phyloP scores from a whole-genome alignment of 1,140 invertebrate species.

The Anadara kagoshimensis region DNA sequence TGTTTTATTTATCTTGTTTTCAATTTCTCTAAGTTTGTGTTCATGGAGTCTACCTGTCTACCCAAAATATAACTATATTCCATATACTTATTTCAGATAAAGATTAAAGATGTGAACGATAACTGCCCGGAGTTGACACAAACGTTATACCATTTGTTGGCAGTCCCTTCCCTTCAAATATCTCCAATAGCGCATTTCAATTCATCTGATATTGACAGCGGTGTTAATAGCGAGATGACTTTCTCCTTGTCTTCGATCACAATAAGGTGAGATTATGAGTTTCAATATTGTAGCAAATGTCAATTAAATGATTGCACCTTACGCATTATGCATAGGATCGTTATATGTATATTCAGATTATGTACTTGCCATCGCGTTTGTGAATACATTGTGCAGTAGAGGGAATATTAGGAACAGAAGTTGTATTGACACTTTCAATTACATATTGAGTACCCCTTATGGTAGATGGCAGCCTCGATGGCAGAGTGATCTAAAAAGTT shows the following conservation, averaged over 20 bases:
- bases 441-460: too few species aligned
- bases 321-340: neutral
- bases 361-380: too few species aligned
- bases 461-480: too few species aligned
- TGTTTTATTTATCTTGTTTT: neutral
- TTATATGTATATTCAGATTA: neutral
- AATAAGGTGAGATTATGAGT: constrained; percentile 40
- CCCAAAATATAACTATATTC: neutral
- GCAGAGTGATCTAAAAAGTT: too few species aligned
- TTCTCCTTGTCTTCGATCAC: constrained; percentile 37
- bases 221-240: constrained; percentile 37
- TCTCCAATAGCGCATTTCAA: constrained; percentile 36
- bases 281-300: neutral
- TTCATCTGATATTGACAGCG: constrained; percentile 47
- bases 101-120: constrained; percentile 54
- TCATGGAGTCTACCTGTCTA: neutral
- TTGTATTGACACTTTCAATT: too few species aligned
- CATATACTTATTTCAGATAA: constrained; percentile 37
- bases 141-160: constrained; percentile 23
- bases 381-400: too few species aligned
- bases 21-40: neutral
- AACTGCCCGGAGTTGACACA: constrained; percentile 53
- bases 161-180: constrained; percentile 44
- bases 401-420: too few species aligned
- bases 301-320: neutral